Evolutionary conservation across 2,797 vertebrate species (phyloP).

Genomic region (Hemibagrus guttatus): DNA sequence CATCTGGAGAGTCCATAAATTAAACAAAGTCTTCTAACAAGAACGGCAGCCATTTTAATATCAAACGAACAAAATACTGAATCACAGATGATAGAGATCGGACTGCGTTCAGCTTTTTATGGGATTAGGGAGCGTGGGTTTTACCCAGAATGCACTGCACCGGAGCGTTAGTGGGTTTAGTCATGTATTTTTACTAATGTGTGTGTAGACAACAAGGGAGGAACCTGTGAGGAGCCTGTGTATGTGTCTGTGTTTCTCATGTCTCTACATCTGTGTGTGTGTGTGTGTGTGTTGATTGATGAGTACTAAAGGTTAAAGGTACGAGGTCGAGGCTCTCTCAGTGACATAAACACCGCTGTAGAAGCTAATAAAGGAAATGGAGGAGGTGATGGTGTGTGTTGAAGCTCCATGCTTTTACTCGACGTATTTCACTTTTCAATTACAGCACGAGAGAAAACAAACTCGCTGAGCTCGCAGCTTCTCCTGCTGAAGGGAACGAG

Average conservation of each 20-base stretch:
- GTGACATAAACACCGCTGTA: neutral
- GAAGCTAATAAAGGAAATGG: neutral
- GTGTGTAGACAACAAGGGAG: too few relatives aligned
- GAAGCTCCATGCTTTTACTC: conserved; percentile 17
- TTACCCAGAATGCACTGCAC: conserved; percentile 2
- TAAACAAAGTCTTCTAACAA: neutral
- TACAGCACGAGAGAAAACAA: conserved; percentile 14
- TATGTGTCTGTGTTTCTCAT: neutral
- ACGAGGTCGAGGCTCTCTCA: neutral
- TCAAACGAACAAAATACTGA: neutral
- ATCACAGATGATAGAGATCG: neutral
- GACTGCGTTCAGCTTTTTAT: neutral
- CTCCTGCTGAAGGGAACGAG: neutral
- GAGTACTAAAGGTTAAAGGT: neutral
- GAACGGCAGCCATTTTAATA: neutral
- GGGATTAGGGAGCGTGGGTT: neutral
- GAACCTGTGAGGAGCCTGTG: neutral
- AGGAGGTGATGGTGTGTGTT: neutral
- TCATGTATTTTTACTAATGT: neutral
- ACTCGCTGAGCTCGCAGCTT: conserved; percentile 3
- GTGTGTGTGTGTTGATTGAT: neutral
- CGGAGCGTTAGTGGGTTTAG: neutral
- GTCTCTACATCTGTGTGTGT: neutral
- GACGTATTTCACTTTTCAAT: conserved; percentile 53
- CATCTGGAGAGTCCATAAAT: neutral